Percentiles rank a stretch among this genome's conserved stretches.
phyloP scores from a whole-genome alignment of 2,113 vertebrate genomes.

The Phrynosoma blainvillii region DNA sequence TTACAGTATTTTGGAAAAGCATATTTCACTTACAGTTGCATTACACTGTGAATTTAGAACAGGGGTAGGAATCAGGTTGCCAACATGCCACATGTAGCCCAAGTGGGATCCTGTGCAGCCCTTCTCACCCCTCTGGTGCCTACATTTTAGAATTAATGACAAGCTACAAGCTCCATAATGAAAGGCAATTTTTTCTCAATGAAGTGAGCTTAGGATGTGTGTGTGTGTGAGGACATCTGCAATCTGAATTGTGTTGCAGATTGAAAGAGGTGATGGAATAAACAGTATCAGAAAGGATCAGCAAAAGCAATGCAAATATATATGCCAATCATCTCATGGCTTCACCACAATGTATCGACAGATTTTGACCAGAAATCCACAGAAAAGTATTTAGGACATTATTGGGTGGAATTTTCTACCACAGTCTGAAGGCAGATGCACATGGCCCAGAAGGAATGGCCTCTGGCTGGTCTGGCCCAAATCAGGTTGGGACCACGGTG shows the following conservation, averaged over 20 bases:
- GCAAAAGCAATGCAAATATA: neutral
- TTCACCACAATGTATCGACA: neutral
- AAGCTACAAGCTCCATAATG: neutral
- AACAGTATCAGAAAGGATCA: neutral
- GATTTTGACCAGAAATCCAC: neutral
- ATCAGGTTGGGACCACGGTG: no score
- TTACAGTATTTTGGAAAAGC: neutral
- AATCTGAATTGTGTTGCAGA: neutral
- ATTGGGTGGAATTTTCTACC: no score
- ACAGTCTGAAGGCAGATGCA: no score
- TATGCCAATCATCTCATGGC: neutral
- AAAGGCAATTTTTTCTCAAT: neutral
- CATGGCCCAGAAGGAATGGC: no score
- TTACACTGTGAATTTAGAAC: neutral
- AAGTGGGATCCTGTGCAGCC: no score
- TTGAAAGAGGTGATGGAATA: neutral
- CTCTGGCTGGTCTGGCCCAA: no score
- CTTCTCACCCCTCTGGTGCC: no score
- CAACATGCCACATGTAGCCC: no score
- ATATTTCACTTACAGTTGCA: neutral
- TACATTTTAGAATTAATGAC: no score
- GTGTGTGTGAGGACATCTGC: neutral
- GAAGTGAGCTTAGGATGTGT: neutral
- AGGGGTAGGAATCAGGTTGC: no score
- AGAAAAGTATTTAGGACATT: no score